These are phyloP conservation scores for Chinchilla lanigera DNA, from an alignment of 2,113 vertebrate genomes.

Conservation along the genomic window DNA sequence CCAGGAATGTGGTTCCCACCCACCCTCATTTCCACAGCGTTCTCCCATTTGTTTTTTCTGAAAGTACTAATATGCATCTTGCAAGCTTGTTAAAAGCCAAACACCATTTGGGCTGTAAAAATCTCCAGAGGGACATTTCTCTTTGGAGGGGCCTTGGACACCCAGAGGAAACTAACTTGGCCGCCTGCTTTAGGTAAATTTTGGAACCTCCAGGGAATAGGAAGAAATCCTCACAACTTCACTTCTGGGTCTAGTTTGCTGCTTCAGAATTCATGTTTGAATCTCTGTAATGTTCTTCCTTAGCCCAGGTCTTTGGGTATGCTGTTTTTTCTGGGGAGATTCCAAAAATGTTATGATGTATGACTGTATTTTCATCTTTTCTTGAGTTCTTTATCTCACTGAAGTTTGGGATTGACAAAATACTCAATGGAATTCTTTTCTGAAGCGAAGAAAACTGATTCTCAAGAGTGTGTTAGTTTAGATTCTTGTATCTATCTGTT, in stretches of 20 bases:
- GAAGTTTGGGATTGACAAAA: conserved; percentile 3
- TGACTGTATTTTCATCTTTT: not conserved
- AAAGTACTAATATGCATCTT: not conserved
- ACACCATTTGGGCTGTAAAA: not conserved
- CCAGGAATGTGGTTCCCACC: not conserved
- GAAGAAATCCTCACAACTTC: not conserved
- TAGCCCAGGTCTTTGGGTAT: not conserved
- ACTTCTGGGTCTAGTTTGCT: not conserved
- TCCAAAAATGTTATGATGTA: not conserved
- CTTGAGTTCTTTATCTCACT: not conserved
- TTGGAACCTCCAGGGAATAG: not conserved
- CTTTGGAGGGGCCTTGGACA: not conserved
- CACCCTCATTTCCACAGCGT: not conserved
- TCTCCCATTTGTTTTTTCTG: not conserved
- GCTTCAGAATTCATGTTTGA: not conserved
- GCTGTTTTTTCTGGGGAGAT: not conserved
- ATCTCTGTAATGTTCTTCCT: not conserved
- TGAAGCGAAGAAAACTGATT: not conserved
- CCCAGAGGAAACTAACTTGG: not conserved
- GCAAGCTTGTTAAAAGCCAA: not conserved
- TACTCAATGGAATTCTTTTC: not conserved
- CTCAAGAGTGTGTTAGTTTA: not conserved
- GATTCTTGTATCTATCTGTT: not conserved
- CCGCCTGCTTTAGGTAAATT: not conserved
- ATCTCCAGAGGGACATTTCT: not conserved